Percentiles rank a stretch among this genome's conserved stretches.
Conservation (phyloP, 2,888 invertebrate species). For the Adelphocoris suturalis region DNA sequence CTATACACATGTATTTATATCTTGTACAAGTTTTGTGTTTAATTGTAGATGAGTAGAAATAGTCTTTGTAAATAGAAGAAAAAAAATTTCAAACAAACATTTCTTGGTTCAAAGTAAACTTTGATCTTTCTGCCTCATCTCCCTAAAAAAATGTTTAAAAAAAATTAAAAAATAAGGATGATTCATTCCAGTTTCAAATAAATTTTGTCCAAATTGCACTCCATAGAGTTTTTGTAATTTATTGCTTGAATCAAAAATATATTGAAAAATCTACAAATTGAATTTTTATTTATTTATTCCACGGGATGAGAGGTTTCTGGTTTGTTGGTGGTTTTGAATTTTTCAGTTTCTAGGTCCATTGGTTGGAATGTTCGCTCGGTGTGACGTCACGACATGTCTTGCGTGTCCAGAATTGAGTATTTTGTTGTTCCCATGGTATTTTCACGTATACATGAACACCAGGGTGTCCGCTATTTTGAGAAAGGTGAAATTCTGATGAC, state of each 20-base stretch:
- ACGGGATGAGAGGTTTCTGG: no score
- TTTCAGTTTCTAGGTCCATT: no score
- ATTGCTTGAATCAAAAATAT: conserved; percentile 14
- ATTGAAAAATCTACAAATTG: background rate
- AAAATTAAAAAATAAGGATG: background rate
- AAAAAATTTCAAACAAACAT: no score
- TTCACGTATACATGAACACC: no score
- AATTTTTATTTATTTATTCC: background rate
- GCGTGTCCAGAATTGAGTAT: no score
- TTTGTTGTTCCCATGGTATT: no score
- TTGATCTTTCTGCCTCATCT: background rate
- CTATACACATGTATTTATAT: conserved; percentile 12
- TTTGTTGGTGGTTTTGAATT: no score
- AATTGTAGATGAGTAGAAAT: conserved; percentile 17
- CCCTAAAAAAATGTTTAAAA: background rate
- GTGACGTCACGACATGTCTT: no score
- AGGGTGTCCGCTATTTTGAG: no score
- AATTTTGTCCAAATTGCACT: conserved; percentile 13
- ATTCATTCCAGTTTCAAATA: conserved; percentile 19
- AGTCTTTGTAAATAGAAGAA: conserved; percentile 30
- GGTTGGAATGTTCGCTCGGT: no score
- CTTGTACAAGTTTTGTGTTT: background rate
- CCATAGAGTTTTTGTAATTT: background rate
- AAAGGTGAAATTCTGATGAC: no score
- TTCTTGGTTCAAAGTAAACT: no score